These are phyloP conservation scores for Heptranchias perlo DNA, from an alignment of 2,113 vertebrate genomes.

Conservation along the genomic window DNA sequence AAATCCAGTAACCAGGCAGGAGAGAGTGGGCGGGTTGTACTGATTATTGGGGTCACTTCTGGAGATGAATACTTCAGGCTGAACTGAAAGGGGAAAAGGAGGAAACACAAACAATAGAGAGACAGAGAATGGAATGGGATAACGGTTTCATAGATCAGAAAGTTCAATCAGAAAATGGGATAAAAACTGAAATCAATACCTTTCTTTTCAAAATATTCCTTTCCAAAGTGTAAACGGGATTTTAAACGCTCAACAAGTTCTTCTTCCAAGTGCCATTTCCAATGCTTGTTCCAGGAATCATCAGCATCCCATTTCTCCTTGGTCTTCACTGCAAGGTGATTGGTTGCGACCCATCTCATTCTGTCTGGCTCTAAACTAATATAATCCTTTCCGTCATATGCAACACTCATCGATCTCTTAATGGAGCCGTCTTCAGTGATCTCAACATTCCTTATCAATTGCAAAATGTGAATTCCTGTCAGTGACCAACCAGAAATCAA, in stretches of 20 bases:
- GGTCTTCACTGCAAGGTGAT: neutral
- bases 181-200: neutral
- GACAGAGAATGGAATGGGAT: neutral
- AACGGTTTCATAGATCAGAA: neutral
- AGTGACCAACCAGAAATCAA: too few species aligned
- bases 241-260: neutral
- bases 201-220: neutral
- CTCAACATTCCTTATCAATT: neutral
- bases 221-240: neutral
- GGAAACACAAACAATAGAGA: too few species aligned
- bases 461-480: neutral
- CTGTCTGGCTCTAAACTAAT: neutral
- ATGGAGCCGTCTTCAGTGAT: neutral
- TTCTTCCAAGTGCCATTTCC: neutral
- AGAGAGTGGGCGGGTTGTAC: neutral
- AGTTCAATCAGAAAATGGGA: neutral
- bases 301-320: neutral
- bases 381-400: neutral
- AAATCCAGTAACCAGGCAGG: slow-evolving; percentile 7
- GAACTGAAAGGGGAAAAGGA: neutral
- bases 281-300: neutral
- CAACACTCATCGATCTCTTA: neutral
- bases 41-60: neutral
- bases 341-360: neutral
- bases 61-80: neutral